Conservation (phyloP, 1,140 invertebrate species). For the Hestina assimilis region DNA sequence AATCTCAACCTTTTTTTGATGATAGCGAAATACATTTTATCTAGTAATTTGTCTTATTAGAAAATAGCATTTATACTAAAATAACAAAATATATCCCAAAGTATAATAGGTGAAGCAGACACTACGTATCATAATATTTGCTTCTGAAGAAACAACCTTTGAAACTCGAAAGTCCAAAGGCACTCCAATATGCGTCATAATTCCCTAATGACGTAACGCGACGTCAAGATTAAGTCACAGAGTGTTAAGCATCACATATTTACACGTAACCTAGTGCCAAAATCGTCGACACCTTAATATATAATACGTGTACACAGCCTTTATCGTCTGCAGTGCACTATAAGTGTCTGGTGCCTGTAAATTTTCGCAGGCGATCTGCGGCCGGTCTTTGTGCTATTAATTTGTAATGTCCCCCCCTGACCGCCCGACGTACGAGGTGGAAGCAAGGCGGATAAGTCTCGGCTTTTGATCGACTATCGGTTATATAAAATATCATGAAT, state of each 20-base stretch:
- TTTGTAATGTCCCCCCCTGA: slow-evolving; percentile 71
- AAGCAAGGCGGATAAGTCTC: slow-evolving; percentile 41
- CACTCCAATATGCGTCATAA: neutral
- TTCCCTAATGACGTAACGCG: neutral
- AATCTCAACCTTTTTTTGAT: too few species aligned
- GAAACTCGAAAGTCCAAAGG: too few species aligned
- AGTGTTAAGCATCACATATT: slow-evolving; percentile 15
- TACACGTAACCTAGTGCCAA: slow-evolving; percentile 31
- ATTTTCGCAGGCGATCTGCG: slow-evolving; percentile 75
- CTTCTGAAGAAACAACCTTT: too few species aligned
- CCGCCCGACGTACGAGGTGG: slow-evolving; percentile 42
- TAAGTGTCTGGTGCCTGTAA: slow-evolving; percentile 74
- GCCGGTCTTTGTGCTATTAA: slow-evolving; percentile 77
- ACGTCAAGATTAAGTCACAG: slow-evolving; percentile 16
- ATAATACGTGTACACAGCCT: slow-evolving; percentile 48
- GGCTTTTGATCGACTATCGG: slow-evolving; percentile 29
- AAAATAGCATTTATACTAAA: too few species aligned
- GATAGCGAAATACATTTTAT: too few species aligned
- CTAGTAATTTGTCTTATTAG: too few species aligned
- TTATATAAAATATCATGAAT: neutral
- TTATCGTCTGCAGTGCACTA: slow-evolving; percentile 57
- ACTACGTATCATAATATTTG: too few species aligned
- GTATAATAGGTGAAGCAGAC: too few species aligned
- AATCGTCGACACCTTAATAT: slow-evolving; percentile 42
- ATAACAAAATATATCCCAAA: too few species aligned